phyloP scores from a whole-genome alignment of 2,888 invertebrate genomes.

The Leptopilina drosophilae region DNA sequence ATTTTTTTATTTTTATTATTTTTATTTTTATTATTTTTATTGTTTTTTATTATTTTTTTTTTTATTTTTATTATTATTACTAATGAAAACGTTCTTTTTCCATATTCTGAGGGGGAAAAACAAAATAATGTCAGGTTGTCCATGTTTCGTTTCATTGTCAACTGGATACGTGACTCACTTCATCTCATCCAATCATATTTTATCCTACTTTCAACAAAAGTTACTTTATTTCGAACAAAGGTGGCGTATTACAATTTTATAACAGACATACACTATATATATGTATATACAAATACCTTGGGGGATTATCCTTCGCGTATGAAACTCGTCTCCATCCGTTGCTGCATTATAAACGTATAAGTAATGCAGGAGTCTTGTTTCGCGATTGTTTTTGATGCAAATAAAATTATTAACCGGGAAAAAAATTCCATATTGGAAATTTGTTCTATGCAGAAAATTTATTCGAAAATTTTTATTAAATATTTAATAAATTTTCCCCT shows the following conservation, averaged over 20 bases:
- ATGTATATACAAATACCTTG: background rate
- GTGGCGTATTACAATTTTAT: slow-evolving; percentile 69
- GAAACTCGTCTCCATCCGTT: slow-evolving; percentile 38
- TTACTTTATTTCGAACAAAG: slow-evolving; percentile 59
- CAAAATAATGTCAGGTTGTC: slow-evolving; percentile 4
- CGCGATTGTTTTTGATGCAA: background rate
- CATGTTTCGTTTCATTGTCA: slow-evolving; percentile 13
- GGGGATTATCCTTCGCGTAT: slow-evolving; percentile 35
- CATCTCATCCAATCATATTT: slow-evolving; percentile 38
- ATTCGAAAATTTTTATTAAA: no score
- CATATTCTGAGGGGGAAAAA: no score
- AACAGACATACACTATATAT: slow-evolving; percentile 52
- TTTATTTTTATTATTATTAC: no score
- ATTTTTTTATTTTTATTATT: no score
- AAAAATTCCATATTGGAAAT: background rate
- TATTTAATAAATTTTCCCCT: no score
- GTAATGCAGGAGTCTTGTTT: slow-evolving; percentile 26
- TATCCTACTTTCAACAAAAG: slow-evolving; percentile 31
- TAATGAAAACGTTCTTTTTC: no score
- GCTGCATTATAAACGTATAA: slow-evolving; percentile 38
- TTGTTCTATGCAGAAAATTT: background rate
- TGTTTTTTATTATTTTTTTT: no score
- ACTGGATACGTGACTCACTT: slow-evolving; percentile 29
- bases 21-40: no score
- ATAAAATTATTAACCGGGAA: background rate